Evolutionary conservation across 2,797 vertebrate genomes (phyloP), one percentile per base, ranked within the genome.

Genomic region (Poeciliopsis infans): DNA sequence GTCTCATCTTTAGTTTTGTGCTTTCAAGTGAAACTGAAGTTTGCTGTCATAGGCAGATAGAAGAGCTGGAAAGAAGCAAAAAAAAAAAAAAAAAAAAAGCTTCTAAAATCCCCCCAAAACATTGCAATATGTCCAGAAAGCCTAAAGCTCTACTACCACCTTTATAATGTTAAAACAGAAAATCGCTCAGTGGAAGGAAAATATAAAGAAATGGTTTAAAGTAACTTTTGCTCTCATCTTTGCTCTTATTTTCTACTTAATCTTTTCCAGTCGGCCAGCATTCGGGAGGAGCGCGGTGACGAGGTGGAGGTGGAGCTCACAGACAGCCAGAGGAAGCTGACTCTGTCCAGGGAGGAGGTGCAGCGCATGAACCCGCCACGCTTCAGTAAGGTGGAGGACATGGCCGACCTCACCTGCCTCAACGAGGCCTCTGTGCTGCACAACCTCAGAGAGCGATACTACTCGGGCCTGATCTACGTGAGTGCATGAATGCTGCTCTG

Each of bases 291-390:
- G 90, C 95, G 95, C 0, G 96, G 96, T 0, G 97, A 97, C 53
- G 96, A 97, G 91, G 96, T 97, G 46, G 96, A 97, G 87, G 96
- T 98, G 83, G 97, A 98, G 93, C 95, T 98, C 86, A 96, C 96
- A 0, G 97, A 98, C 90, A 97, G 95, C 33, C 96, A 97, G 71
- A 92, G 96, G 81, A 92, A 91, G 87, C 81, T 97, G 90, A 95
- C 96, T 18, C 92, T 98, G 84, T 96, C 96, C 71, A 95, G 97
- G 79, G 97, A 97, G 91, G 97, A 97, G 89, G 95, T 98, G 70
- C 97, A 98, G 95, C 95, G 97, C 72, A 98, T 98, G 97, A 98
- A 98, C 93, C 97, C 97, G 0, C 97, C 97, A 0, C 97, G 97
- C 82, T 98, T 98, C 92, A 97, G 97, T 90, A 98, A 98, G 93